Evolutionary conservation across 2,888 invertebrate genomes (phyloP).

Genomic region (Nebria salina): DNA sequence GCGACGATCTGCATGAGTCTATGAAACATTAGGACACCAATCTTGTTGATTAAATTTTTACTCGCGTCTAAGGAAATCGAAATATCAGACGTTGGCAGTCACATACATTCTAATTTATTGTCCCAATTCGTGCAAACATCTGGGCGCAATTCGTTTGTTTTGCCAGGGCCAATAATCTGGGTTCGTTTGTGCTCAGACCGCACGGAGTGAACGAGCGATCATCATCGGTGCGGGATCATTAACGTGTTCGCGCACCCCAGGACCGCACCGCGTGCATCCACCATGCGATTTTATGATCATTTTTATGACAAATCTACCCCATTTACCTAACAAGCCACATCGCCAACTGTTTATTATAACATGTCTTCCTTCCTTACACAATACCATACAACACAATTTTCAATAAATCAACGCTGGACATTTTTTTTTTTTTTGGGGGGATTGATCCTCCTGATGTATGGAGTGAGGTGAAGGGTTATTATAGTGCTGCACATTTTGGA

Average conservation of each 20-base stretch:
- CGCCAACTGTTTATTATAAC: neutral
- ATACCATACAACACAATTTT: too few species aligned
- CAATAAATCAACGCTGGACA: too few species aligned
- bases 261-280: neutral
- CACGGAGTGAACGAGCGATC: neutral
- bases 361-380: neutral
- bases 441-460: too few species aligned
- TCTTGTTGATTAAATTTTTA: too few species aligned
- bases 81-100: too few species aligned
- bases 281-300: slow-evolving; percentile 45
- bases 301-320: slow-evolving; percentile 46
- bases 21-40: too few species aligned
- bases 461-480: neutral
- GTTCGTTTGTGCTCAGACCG: neutral
- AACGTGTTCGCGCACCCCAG: slow-evolving; percentile 13
- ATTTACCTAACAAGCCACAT: slow-evolving; percentile 43
- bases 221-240: slow-evolving; percentile 12
- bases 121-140: slow-evolving; percentile 16
- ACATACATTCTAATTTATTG: too few species aligned
- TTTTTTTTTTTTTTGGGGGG: too few species aligned
- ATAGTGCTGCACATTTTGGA: neutral
- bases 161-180: neutral
- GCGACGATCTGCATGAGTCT: too few species aligned
- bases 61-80: too few species aligned
- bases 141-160: neutral